phyloP scores from a whole-genome alignment of 2,797 vertebrate genomes.

The Lophius americanus region DNA sequence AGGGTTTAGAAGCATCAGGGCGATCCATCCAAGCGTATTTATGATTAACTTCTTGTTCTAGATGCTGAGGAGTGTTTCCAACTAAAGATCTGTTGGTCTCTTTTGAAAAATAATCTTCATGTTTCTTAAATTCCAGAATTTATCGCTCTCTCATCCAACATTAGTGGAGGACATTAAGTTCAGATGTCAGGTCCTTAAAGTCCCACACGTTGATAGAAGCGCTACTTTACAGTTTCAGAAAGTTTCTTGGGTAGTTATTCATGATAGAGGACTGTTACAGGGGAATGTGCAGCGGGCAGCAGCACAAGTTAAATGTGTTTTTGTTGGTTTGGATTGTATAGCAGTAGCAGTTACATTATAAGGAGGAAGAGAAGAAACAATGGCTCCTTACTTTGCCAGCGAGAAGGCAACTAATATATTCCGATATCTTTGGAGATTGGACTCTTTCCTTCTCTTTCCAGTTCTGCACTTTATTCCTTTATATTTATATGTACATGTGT shows the following conservation, averaged over 20 bases:
- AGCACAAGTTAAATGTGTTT: neutral
- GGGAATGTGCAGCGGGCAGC: neutral
- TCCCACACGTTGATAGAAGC: no score
- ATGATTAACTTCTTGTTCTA: conserved; percentile 22
- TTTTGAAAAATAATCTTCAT: no score
- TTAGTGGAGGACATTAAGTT: neutral
- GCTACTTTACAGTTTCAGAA: conserved; percentile 5
- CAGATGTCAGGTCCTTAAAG: no score
- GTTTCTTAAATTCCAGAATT: no score
- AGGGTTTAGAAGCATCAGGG: conserved; percentile 5
- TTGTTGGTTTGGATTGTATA: neutral
- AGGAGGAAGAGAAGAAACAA: neutral
- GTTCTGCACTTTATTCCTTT: no score
- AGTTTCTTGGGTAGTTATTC: conserved; percentile 11
- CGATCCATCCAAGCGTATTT: conserved; percentile 20
- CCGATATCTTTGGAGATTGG: no score
- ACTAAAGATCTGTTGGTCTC: conserved; percentile 5
- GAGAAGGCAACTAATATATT: neutral
- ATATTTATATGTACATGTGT: no score
- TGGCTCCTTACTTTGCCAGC: neutral
- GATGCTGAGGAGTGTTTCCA: conserved; percentile 1
- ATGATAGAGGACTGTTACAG: neutral
- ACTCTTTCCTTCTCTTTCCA: no score
- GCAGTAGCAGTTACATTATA: neutral
- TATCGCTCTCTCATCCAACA: neutral